A percentile compares a stretch with the other conserved stretches of the same genome.
These are phyloP conservation scores for Chondrosia reniformis DNA, from an alignment of 37 sponge, comb jelly and placozoan genomes.

Conservation along the genomic window DNA sequence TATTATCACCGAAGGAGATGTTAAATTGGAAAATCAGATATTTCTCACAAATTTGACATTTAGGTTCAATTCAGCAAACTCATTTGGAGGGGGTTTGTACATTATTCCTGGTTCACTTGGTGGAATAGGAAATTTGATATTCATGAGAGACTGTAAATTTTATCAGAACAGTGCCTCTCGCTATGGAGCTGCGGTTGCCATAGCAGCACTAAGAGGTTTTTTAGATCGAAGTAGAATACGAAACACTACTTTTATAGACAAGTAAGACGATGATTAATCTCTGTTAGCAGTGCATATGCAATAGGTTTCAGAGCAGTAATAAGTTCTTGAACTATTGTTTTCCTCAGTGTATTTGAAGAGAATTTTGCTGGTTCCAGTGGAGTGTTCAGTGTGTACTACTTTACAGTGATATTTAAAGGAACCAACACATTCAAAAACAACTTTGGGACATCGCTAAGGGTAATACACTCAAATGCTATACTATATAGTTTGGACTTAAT, in stretches of 20 bases:
- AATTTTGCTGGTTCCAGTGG: neutral
- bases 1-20: neutral
- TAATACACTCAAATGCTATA: neutral
- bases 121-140: neutral
- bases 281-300: neutral
- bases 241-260: neutral
- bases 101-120: slow-evolving; percentile 11
- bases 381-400: neutral
- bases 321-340: neutral
- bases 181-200: slow-evolving; percentile 11
- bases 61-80: neutral
- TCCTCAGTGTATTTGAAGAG: neutral
- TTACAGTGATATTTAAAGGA: neutral
- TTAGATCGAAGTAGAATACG: neutral
- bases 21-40: neutral
- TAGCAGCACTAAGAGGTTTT: neutral
- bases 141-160: slow-evolving; percentile 3
- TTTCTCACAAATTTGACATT: neutral
- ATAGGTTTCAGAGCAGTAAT: neutral
- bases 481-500: neutral
- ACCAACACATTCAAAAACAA: neutral
- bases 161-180: neutral
- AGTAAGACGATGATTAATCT: neutral
- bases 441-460: neutral
- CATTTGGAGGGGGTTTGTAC: slow-evolving; percentile 35